Evolutionary conservation across 2,888 invertebrate genomes (phyloP).

Genomic region (Serripes groenlandicus): DNA sequence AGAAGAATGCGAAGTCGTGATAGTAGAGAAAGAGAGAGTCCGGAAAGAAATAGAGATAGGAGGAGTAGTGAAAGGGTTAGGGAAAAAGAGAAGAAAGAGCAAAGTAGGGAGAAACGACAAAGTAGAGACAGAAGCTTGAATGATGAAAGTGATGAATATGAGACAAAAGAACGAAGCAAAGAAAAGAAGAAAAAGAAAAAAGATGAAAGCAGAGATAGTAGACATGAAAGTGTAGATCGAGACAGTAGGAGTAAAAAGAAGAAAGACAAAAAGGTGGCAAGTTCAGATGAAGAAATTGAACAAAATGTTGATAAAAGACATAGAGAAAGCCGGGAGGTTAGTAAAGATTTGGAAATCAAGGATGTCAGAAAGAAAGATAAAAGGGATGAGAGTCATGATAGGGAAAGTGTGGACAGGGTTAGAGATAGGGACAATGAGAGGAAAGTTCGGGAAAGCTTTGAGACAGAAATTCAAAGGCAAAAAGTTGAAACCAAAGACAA

Average conservation of each 20-base stretch:
- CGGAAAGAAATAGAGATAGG: constrained; percentile 32
- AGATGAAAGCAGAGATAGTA: not conserved
- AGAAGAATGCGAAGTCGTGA: constrained; percentile 22
- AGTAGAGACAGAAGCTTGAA: constrained; percentile 17
- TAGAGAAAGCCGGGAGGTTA: not conserved
- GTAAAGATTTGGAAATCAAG: not conserved
- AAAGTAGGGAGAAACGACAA: constrained; percentile 19
- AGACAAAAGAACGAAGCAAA: constrained; percentile 1
- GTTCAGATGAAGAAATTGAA: constrained; percentile 21
- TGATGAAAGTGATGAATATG: constrained; percentile 20
- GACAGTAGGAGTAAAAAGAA: constrained; percentile 12
- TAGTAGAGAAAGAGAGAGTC: constrained; percentile 24
- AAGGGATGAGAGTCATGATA: not conserved
- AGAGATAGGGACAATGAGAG: not conserved
- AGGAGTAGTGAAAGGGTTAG: constrained; percentile 5
- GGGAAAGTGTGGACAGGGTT: constrained; percentile 24
- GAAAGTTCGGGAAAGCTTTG: not conserved
- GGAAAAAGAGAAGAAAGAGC: constrained; percentile 3
- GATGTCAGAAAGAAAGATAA: not conserved
- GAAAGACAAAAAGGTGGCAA: constrained; percentile 14
- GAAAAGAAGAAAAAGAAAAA: constrained; percentile 16
- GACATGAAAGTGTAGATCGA: not conserved
- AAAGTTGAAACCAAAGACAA: not conserved
- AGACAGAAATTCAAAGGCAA: not conserved
- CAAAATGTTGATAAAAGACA: constrained; percentile 19